phyloP scores from a whole-genome alignment of 2,797 vertebrate genomes.

The Leontopithecus rosalia region DNA sequence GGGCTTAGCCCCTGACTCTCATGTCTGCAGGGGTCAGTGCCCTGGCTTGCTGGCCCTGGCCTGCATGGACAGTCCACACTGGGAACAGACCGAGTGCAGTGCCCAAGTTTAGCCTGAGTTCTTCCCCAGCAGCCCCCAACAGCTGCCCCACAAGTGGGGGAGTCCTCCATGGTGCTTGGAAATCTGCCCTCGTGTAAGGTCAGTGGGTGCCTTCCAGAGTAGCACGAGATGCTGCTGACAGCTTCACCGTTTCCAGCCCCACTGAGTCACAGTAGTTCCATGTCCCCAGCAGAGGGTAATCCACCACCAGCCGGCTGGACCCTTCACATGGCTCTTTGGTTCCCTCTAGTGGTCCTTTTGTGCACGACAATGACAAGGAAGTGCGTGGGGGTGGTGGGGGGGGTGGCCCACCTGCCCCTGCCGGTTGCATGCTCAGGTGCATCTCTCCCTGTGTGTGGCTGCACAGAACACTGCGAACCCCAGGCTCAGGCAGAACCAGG shows the following conservation, averaged over 20 bases:
- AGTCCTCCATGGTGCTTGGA: background rate
- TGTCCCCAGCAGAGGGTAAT: background rate
- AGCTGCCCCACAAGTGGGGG: background rate
- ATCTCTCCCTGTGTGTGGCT: background rate
- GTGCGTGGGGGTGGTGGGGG: background rate
- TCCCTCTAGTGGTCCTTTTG: constrained; percentile 48
- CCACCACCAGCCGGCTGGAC: accelerated
- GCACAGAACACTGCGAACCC: background rate
- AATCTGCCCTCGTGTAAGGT: background rate
- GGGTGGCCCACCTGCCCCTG: accelerated
- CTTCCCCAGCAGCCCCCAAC: background rate
- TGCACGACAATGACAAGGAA: background rate
- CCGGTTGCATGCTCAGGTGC: background rate
- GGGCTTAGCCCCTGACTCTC: background rate
- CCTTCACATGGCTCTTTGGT: background rate
- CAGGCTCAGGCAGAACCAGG: background rate
- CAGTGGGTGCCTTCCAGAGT: background rate
- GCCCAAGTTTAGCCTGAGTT: background rate
- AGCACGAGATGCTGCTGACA: background rate
- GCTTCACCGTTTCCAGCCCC: background rate
- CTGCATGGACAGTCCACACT: background rate
- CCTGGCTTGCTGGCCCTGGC: background rate
- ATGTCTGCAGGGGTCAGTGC: background rate
- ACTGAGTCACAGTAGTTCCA: background rate
- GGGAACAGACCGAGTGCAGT: background rate